Percentiles rank a stretch among this genome's conserved stretches.
Evolutionary conservation across 2,888 invertebrate species (phyloP).

Genomic region (Axea sp.): DNA sequence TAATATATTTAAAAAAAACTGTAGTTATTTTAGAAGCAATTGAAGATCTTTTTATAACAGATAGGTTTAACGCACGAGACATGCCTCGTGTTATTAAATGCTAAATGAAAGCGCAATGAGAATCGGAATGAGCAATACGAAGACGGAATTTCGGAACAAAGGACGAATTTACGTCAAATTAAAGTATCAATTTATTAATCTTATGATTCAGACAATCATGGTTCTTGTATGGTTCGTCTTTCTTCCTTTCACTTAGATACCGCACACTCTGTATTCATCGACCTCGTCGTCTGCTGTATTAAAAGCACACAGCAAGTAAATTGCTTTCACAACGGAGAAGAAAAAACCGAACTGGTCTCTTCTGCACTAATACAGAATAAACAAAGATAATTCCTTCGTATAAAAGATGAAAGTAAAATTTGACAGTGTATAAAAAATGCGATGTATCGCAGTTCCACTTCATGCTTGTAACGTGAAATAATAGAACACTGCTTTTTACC

Average conservation of each 20-base stretch:
- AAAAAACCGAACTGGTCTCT: constrained; percentile 8
- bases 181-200: constrained; percentile 36
- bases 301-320: constrained; percentile 63
- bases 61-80: too few relatives aligned
- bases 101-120: too few relatives aligned
- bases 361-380: constrained; percentile 36
- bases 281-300: constrained; percentile 56
- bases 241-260: constrained; percentile 14
- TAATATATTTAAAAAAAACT: too few relatives aligned
- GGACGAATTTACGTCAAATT: constrained; percentile 21
- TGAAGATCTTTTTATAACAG: too few relatives aligned
- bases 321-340: constrained; percentile 42
- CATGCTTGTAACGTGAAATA: too few relatives aligned
- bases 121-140: too few relatives aligned
- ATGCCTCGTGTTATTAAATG: too few relatives aligned
- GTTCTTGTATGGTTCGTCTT: not conserved
- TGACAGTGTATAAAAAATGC: too few relatives aligned
- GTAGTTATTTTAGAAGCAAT: too few relatives aligned
- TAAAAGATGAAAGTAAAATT: constrained; percentile 33
- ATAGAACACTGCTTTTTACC: too few relatives aligned
- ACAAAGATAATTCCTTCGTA: constrained; percentile 36
- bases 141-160: constrained; percentile 19
- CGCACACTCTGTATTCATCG: constrained; percentile 65
- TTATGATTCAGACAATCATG: constrained; percentile 5
- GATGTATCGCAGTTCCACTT: too few relatives aligned